phyloP scores from a whole-genome alignment of 2,797 vertebrate genomes.

The Margarornis squamiger region DNA sequence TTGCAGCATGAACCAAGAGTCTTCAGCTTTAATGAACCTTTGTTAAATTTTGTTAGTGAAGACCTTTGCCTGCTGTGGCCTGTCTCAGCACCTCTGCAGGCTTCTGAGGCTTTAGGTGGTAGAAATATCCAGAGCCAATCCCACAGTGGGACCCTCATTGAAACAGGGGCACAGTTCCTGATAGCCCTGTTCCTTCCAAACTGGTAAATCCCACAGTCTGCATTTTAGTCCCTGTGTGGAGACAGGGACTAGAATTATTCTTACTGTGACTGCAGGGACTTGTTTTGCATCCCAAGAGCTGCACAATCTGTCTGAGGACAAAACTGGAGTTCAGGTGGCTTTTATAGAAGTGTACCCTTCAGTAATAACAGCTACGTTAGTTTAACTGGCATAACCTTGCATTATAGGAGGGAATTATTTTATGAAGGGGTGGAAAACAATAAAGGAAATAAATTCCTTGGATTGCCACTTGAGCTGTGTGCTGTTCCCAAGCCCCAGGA shows the following conservation, averaged over 20 bases:
- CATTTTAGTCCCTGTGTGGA: neutral
- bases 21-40: neutral
- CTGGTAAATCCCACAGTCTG: neutral
- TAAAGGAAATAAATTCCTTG: neutral
- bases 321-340: neutral
- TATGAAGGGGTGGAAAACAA: neutral
- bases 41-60: no score
- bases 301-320: neutral
- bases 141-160: neutral
- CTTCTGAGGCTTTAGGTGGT: neutral
- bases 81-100: neutral
- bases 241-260: neutral
- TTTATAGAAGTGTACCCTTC: neutral
- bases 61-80: neutral
- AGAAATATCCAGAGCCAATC: neutral
- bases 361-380: neutral
- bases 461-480: neutral
- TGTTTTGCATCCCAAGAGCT: neutral
- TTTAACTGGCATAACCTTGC: neutral
- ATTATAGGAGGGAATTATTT: neutral
- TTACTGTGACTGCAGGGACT: neutral
- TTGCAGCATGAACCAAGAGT: neutral
- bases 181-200: neutral
- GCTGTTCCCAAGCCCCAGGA: rapidly evolving
- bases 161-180: neutral